Conservation (phyloP, 2,888 invertebrate genomes). For the Eudemis profundana region DNA sequence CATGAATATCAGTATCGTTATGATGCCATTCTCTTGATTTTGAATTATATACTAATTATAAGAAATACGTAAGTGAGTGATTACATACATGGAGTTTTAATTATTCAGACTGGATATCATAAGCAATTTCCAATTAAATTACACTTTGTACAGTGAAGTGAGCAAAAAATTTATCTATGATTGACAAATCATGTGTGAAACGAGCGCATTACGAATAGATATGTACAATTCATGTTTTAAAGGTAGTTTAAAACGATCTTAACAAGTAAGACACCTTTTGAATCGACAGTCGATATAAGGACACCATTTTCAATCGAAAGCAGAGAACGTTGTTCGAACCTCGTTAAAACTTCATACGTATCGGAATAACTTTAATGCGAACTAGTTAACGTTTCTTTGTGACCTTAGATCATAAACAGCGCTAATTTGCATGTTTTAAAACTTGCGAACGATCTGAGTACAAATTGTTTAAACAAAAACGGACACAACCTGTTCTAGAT, state of each 20-base stretch:
- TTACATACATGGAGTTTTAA: too few species aligned
- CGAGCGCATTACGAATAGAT: too few species aligned
- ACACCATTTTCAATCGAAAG: constrained; percentile 38
- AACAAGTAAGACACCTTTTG: constrained; percentile 22
- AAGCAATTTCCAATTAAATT: too few species aligned
- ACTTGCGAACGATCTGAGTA: constrained; percentile 47
- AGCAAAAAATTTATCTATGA: too few species aligned
- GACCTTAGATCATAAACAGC: constrained; percentile 60
- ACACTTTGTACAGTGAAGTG: too few species aligned
- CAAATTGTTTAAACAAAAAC: constrained; percentile 44
- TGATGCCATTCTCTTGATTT: too few species aligned
- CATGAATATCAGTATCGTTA: too few species aligned
- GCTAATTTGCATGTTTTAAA: constrained; percentile 59
- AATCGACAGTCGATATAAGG: constrained; percentile 18
- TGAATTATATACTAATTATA: too few species aligned
- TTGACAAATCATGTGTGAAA: too few species aligned
- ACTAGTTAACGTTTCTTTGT: constrained; percentile 61
- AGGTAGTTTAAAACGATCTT: constrained; percentile 10
- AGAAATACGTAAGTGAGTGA: too few species aligned
- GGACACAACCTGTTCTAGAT: constrained; percentile 39
- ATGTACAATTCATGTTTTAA: background rate
- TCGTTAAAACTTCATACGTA: constrained; percentile 73
- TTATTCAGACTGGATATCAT: too few species aligned
- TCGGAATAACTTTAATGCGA: constrained; percentile 59
- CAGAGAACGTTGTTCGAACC: constrained; percentile 51